phyloP scores from a whole-genome alignment of 2,113 vertebrate genomes.

The Peucedramus taeniatus region DNA sequence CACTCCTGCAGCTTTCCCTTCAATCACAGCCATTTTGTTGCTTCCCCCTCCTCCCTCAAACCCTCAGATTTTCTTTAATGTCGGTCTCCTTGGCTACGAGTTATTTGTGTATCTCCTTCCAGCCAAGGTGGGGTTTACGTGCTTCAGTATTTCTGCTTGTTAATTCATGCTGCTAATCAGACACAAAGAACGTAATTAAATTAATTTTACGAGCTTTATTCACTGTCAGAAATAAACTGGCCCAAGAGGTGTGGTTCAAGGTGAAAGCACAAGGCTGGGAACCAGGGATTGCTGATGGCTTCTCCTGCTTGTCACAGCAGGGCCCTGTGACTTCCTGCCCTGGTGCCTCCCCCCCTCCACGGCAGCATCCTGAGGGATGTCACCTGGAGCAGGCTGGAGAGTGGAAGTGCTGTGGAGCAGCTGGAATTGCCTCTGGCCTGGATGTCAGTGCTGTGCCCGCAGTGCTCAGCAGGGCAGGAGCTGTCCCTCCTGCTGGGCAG shows the following conservation, averaged over 20 bases:
- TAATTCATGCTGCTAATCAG: constrained; percentile 74
- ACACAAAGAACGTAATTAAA: constrained; percentile 60
- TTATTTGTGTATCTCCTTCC: constrained; percentile 59
- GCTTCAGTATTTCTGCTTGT: constrained; percentile 56
- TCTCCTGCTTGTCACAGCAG: neutral
- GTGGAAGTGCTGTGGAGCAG: neutral
- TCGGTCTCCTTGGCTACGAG: constrained; percentile 13
- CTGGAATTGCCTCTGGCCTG: neutral
- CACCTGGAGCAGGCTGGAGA: neutral
- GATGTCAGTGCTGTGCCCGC: neutral
- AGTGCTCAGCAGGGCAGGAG: neutral
- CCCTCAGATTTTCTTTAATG: neutral
- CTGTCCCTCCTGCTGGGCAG: neutral
- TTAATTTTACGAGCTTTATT: constrained; percentile 61
- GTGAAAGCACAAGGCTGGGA: constrained; percentile 24
- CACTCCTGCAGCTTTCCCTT: neutral
- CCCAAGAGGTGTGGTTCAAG: constrained; percentile 25
- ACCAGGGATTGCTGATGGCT: neutral
- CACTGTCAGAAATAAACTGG: constrained; percentile 28
- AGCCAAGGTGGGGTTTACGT: constrained; percentile 67
- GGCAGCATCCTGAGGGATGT: accelerated
- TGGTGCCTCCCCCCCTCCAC: accelerated
- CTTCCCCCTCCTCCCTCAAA: neutral
- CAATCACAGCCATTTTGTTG: neutral
- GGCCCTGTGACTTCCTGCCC: neutral